Percentiles rank a stretch among this genome's conserved stretches.
Conservation (phyloP, 2,888 invertebrate genomes). For the Tolmerus cingulatus region DNA sequence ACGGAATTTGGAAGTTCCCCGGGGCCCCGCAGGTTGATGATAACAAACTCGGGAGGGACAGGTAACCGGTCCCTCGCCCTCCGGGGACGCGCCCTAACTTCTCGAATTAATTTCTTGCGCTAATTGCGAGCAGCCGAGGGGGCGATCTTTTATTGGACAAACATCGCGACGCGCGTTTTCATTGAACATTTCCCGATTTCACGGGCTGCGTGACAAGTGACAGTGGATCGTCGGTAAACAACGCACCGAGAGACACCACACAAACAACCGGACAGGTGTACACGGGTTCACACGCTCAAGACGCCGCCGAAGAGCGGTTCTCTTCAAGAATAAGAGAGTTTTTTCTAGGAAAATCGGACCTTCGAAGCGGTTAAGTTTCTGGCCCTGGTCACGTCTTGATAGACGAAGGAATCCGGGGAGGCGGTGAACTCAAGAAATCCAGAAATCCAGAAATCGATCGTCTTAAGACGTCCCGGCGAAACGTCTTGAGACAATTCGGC, state of each 20-base stretch:
- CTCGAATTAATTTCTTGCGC: not conserved
- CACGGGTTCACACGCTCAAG: not conserved
- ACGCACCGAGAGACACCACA: not conserved
- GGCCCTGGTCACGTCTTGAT: not conserved
- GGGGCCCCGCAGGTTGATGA: not conserved
- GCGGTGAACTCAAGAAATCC: not conserved
- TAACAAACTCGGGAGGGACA: not conserved
- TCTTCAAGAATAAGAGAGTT: not conserved
- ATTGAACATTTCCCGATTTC: not conserved
- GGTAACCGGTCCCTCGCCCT: not conserved
- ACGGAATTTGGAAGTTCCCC: not conserved
- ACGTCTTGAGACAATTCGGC: not conserved
- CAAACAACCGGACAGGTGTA: not conserved
- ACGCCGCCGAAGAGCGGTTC: not conserved
- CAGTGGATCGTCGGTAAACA: not conserved
- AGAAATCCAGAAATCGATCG: not conserved
- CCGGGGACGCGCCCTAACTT: not conserved
- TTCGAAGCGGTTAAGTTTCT: not conserved
- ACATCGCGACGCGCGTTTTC: not conserved
- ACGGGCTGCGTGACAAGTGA: not conserved
- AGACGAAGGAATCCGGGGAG: not conserved
- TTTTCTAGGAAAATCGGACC: not conserved
- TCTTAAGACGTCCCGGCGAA: not conserved
- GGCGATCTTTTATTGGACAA: not conserved
- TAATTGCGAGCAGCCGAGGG: not conserved